These are phyloP conservation scores for Premnoplex brunnescens DNA, from an alignment of 2,797 vertebrate species.

Conservation along the genomic window DNA sequence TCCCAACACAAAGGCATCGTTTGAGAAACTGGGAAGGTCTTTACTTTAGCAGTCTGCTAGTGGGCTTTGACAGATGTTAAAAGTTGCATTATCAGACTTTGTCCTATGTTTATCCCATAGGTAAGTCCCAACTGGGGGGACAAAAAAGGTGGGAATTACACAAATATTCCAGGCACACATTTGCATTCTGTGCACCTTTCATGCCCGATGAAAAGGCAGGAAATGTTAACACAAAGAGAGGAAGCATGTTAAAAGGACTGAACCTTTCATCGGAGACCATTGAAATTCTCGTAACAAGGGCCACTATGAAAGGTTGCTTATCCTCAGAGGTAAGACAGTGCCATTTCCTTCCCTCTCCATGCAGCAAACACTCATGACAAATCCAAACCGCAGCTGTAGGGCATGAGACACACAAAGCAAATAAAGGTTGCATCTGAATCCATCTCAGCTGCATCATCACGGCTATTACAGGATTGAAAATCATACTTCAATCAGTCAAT, in stretches of 20 bases:
- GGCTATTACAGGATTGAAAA: not conserved
- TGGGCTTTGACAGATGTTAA: not conserved
- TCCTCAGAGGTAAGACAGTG: conserved; percentile 61
- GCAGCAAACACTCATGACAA: conserved; percentile 37
- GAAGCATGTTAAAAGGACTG: conserved; percentile 66
- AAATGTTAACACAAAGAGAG: conserved; percentile 72
- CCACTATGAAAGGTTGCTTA: conserved; percentile 7
- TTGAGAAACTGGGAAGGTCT: not conserved
- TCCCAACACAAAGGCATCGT: not conserved
- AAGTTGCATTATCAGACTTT: not conserved
- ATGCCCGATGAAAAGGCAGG: conserved; percentile 64
- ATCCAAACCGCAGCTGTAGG: conserved; percentile 38
- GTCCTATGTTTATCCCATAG: not conserved
- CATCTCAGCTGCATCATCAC: not conserved
- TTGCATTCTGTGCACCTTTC: conserved; percentile 24
- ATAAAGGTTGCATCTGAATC: conserved; percentile 44
- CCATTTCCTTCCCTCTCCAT: conserved; percentile 58
- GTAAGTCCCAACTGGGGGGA: not conserved
- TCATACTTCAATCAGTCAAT: not conserved
- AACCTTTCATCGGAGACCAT: conserved; percentile 52
- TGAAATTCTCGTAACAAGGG: conserved; percentile 58
- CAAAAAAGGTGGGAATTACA: not conserved
- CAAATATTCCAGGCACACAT: conserved; percentile 46
- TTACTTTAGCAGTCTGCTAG: not conserved
- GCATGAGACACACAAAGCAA: conserved; percentile 45